phyloP scores from a whole-genome alignment of 2,797 vertebrate species.

The Luscinia luscinia region DNA sequence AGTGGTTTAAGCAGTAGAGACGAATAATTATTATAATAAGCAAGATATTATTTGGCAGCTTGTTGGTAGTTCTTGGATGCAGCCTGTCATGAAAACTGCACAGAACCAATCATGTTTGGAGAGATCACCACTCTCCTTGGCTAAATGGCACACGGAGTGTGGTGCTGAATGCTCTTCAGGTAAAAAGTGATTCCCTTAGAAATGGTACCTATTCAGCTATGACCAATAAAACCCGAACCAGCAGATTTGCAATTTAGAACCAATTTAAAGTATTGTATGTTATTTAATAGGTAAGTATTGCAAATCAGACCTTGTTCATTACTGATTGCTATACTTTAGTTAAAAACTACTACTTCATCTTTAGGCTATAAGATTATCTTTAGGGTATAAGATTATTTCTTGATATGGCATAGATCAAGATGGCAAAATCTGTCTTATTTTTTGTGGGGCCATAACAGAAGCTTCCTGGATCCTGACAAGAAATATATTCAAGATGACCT shows the following conservation, averaged over 20 bases:
- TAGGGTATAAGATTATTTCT: not conserved
- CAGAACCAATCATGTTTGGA: not conserved
- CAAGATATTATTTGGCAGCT: conserved; percentile 9
- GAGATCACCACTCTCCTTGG: not conserved
- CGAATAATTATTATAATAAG: conserved; percentile 24
- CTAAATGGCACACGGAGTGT: not conserved
- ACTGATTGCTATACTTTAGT: not conserved
- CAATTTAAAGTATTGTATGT: not conserved
- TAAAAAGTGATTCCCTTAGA: not conserved
- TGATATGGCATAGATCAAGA: not conserved
- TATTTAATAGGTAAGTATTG: not conserved
- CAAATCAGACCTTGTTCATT: not conserved
- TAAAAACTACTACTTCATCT: not conserved
- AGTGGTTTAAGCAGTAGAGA: conserved; percentile 44
- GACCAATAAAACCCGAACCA: not conserved
- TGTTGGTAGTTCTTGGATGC: conserved; percentile 22
- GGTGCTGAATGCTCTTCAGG: not conserved
- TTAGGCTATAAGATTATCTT: not conserved
- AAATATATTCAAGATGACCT: not conserved
- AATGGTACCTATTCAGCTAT: not conserved
- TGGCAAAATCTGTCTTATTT: not conserved
- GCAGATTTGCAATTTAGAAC: not conserved
- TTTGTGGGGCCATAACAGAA: not conserved
- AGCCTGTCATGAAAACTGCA: conserved; percentile 9
- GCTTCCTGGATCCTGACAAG: not conserved